Percentiles rank a stretch among this genome's conserved stretches.
Conservation (phyloP, 2,113 vertebrate genomes). For the Centrocercus urophasianus region DNA sequence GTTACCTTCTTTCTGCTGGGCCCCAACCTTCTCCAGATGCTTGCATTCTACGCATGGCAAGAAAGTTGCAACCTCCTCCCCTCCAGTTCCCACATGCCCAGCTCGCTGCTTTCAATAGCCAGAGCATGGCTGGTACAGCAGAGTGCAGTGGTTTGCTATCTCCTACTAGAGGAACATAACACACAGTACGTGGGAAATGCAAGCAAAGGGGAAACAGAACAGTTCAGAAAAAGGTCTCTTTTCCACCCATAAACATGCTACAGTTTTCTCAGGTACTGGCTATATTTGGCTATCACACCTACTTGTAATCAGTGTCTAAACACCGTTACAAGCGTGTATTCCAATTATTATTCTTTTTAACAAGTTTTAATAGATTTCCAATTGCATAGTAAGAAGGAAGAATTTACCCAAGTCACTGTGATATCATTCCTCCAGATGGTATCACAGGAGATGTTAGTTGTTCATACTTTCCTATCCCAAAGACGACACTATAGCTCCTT, state of each 20-base stretch:
- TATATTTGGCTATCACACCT: background rate
- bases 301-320: background rate
- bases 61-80: background rate
- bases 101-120: background rate
- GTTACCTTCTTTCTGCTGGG: background rate
- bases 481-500: background rate
- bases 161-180: background rate
- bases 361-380: background rate
- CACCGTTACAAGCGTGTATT: background rate
- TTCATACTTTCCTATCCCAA: background rate
- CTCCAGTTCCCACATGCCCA: background rate
- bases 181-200: accelerated
- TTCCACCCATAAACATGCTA: background rate
- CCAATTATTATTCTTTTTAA: background rate
- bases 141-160: no score
- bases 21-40: background rate
- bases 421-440: background rate
- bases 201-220: background rate
- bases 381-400: background rate
- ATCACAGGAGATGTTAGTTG: background rate
- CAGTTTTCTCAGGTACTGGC: background rate
- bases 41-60: background rate
- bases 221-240: background rate
- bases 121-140: background rate
- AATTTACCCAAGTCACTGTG: background rate